These are phyloP conservation scores for Sphaeridia pumilis DNA, from an alignment of 2,888 invertebrate genomes.

Conservation along the genomic window DNA sequence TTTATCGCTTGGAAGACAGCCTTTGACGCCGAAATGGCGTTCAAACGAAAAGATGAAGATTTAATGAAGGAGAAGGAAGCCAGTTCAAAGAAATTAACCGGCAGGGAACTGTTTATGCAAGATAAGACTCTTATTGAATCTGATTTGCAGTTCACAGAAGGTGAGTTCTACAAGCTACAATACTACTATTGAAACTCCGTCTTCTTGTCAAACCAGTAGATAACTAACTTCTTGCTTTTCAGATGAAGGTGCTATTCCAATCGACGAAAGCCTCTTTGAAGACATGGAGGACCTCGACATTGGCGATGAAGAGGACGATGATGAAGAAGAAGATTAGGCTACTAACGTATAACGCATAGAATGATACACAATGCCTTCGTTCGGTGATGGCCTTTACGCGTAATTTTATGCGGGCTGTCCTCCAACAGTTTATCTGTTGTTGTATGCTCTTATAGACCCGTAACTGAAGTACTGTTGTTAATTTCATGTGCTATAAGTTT, in stretches of 20 bases:
- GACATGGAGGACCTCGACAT: slow-evolving; percentile 62
- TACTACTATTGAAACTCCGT: too few species aligned
- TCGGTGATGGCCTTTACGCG: too few species aligned
- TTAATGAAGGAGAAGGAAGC: slow-evolving; percentile 56
- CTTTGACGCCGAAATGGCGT: slow-evolving; percentile 79
- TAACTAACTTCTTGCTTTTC: too few species aligned
- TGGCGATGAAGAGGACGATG: slow-evolving; percentile 51
- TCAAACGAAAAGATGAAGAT: slow-evolving; percentile 43
- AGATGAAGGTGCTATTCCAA: slow-evolving; percentile 61
- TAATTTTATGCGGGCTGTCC: too few species aligned
- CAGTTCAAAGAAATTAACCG: slow-evolving; percentile 73
- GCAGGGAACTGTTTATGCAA: slow-evolving; percentile 81
- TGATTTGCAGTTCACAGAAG: slow-evolving; percentile 90
- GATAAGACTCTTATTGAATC: slow-evolving; percentile 91
- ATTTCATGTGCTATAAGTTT: too few species aligned
- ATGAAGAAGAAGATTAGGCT: slow-evolving; percentile 49
- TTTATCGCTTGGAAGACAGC: slow-evolving; percentile 87
- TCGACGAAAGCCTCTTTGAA: slow-evolving; percentile 87
- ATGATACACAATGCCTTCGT: too few species aligned
- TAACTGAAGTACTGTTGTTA: too few species aligned
- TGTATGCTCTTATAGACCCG: too few species aligned
- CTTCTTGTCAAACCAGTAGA: too few species aligned
- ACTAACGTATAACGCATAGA: too few species aligned
- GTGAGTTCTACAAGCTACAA: too few species aligned
- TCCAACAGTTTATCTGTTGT: too few species aligned